Percentiles rank a stretch among this genome's conserved stretches.
Evolutionary conservation across 2,888 invertebrate genomes (phyloP).

Genomic region (Drosophila neutralis): DNA sequence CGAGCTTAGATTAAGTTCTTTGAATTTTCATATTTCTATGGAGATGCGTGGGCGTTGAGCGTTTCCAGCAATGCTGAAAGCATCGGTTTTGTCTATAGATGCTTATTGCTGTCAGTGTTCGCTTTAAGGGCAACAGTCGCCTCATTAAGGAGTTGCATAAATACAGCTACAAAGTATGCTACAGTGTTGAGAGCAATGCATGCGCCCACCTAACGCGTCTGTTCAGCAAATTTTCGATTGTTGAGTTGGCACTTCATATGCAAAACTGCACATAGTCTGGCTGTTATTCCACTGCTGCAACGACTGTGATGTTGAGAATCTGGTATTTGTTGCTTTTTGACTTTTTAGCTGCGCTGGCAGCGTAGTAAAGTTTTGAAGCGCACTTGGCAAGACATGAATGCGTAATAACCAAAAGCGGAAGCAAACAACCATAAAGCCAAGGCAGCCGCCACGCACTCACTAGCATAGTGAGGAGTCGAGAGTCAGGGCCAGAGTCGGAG

Average conservation of each 20-base stretch:
- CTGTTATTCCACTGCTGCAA: conserved; percentile 31
- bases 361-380: conserved; percentile 75
- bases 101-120: conserved; percentile 6
- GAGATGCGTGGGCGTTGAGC: neutral
- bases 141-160: conserved; percentile 74
- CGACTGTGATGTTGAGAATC: conserved; percentile 71
- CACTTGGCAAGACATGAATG: conserved; percentile 82
- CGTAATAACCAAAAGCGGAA: conserved; percentile 81
- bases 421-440: conserved; percentile 81
- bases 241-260: conserved; percentile 81
- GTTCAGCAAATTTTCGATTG: conserved; percentile 78
- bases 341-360: conserved; percentile 63
- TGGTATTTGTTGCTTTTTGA: conserved; percentile 80
- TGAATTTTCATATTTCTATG: conserved; percentile 38
- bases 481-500: conserved; percentile 25
- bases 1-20: conserved; percentile 47
- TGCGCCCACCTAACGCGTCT: conserved; percentile 75
- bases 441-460: conserved; percentile 61
- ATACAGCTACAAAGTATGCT: conserved; percentile 72
- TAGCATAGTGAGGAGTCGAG: conserved; percentile 27
- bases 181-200: conserved; percentile 54
- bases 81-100: neutral
- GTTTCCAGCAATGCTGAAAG: conserved; percentile 1
- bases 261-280: conserved; percentile 64
- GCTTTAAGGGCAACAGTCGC: conserved; percentile 28